Evolutionary conservation across 2,797 vertebrate species (phyloP), one percentile per base, ranked within the genome.

Genomic region (Chrosomus eos): DNA sequence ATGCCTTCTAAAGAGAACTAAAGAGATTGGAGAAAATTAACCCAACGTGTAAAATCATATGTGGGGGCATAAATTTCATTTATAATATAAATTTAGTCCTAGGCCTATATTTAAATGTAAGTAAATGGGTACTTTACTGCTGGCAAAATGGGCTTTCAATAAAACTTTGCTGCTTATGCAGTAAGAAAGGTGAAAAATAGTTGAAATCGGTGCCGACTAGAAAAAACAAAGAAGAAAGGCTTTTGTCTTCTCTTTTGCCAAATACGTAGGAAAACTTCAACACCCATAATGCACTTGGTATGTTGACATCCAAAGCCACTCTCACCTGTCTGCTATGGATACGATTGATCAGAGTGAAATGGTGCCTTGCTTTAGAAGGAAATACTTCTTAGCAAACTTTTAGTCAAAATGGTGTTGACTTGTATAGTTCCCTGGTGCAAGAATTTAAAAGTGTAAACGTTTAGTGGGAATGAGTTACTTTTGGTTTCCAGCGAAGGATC

Each of bases 21-120:
- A 85, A 75, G 23, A 51, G 78, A 77, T n/a, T 48, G 62, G n/a
- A 26, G 64, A 48, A 64, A 14, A 62, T 78, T n/a, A 82, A 73
- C 11, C 9, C 18, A 43, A 48, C 1, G 1, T 73, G 9, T 62
- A 33, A 43, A 40, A 70, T 40, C 7, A 38, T 55, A 55, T 36
- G 60, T 2, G 19, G 62, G 31, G 36, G 45, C 4, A 48, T 48
- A 48, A 16, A 48, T 48, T 48, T 16, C 1, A 48, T 16, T 48
- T 48, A 16, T 48, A 48, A 16, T 5, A 48, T 48, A 48, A 48
- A 48, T 16, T 4, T 48, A 48, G 4, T 14, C 14, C 45, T 16
- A 48, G 45, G 4, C 21, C 53, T 58, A n/a, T 58, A 58, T 23
- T 23, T 26, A n/a, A 21, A 19, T 60, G 14, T 31, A 31, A 16